A percentile compares a stretch with the other conserved stretches of the same genome.
These are phyloP conservation scores for Australoheros scitulus DNA, from an alignment of 2,113 vertebrate genomes.

Conservation along the genomic window DNA sequence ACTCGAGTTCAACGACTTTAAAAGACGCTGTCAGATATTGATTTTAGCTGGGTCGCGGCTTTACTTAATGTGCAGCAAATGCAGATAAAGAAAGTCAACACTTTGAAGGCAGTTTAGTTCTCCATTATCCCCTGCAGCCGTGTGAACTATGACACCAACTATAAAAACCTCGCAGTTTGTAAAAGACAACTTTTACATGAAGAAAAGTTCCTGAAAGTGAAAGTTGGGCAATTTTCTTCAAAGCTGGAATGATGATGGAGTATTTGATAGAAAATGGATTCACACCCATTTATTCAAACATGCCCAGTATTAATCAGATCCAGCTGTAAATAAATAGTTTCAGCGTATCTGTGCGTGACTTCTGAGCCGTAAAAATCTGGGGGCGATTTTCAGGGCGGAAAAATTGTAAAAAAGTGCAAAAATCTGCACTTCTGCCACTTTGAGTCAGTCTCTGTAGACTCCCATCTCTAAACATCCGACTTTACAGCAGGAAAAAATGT, in stretches of 20 bases:
- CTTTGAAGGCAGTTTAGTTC: background rate
- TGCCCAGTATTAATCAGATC: background rate
- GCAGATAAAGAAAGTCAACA: background rate
- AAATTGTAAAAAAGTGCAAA: too few species aligned
- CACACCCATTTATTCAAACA: background rate
- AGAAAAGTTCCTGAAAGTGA: background rate
- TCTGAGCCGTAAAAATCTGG: too few species aligned
- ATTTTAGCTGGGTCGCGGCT: background rate
- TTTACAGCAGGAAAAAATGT: too few species aligned
- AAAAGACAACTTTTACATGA: background rate
- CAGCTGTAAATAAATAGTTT: background rate
- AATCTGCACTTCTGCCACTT: too few species aligned
- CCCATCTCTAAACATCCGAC: too few species aligned
- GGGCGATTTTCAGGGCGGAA: too few species aligned
- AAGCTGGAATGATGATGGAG: background rate
- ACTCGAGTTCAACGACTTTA: background rate
- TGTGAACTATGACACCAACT: background rate
- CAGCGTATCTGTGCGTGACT: background rate
- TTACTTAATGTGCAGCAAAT: background rate
- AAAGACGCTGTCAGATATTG: conserved; percentile 1
- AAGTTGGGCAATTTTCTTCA: background rate
- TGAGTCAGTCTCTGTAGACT: too few species aligned
- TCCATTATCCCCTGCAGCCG: background rate
- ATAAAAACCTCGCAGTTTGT: background rate
- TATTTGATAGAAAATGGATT: background rate